phyloP scores from a whole-genome alignment of 2,888 invertebrate genomes.

The Pardosa pseudoannulata region DNA sequence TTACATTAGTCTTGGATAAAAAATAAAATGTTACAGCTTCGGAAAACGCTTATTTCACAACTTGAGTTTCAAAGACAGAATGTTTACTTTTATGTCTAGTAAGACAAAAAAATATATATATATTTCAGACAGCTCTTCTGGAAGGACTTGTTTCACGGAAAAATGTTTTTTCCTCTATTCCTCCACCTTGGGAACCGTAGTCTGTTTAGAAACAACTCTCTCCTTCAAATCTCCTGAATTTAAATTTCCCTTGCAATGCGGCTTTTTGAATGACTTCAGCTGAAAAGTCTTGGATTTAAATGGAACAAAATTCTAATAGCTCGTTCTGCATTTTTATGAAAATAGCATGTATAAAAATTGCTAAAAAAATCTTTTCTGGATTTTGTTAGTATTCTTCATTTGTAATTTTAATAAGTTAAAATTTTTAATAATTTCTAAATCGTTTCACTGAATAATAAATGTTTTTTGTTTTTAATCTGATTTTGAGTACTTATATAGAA shows the following conservation, averaged over 20 bases:
- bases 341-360: neutral
- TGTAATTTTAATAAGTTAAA: too few relatives aligned
- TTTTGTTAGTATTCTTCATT: too few relatives aligned
- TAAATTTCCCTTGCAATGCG: neutral
- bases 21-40: too few relatives aligned
- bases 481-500: too few relatives aligned
- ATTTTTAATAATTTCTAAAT: too few relatives aligned
- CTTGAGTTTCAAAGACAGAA: conserved; percentile 4
- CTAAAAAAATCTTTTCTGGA: too few relatives aligned
- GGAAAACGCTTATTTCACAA: too few relatives aligned
- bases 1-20: too few relatives aligned
- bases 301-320: neutral
- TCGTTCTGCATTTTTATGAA: neutral
- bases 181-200: neutral
- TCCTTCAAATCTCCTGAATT: neutral
- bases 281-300: neutral
- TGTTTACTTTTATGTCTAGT: neutral
- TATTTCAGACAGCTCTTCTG: neutral
- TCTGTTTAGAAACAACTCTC: neutral
- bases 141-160: neutral
- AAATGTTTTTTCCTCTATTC: neutral
- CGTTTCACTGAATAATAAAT: too few relatives aligned
- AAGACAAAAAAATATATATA: too few relatives aligned
- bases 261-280: neutral
- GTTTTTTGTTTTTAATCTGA: too few relatives aligned